These are phyloP conservation scores for Arizona elegans DNA, from an alignment of 2,113 vertebrate species.

Conservation along the genomic window DNA sequence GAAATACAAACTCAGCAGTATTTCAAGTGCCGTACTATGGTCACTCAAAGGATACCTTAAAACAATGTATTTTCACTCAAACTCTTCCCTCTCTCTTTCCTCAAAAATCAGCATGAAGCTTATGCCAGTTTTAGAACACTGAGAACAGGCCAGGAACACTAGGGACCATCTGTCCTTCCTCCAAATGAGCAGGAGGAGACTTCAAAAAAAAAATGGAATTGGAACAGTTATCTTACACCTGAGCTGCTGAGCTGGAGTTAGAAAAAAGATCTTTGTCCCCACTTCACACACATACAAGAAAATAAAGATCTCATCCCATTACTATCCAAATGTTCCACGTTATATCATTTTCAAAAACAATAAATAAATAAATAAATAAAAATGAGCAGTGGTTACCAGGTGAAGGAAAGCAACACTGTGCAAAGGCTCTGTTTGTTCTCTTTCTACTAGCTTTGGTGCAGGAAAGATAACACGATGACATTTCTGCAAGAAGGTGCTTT, in stretches of 20 bases:
- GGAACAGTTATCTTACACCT: neutral
- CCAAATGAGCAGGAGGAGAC: neutral
- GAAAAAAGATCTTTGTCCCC: neutral
- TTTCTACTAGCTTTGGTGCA: neutral
- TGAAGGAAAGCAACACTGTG: neutral
- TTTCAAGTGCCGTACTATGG: neutral
- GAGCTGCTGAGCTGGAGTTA: neutral
- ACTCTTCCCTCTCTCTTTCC: neutral
- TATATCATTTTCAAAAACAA: neutral
- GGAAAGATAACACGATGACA: neutral
- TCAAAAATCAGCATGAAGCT: neutral
- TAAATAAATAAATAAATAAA: too few species aligned
- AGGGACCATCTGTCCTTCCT: neutral
- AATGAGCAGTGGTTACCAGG: neutral
- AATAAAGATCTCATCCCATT: neutral
- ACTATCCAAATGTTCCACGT: neutral
- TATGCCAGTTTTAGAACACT: neutral
- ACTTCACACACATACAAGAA: neutral
- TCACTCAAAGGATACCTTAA: neutral
- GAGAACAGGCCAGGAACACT: neutral
- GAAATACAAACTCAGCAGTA: neutral
- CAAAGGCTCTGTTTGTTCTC: neutral
- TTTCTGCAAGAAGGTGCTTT: neutral
- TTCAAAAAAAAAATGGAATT: neutral
- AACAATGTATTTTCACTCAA: neutral